Percentiles rank a stretch among this genome's conserved stretches.
Evolutionary conservation across 1,140 invertebrate species (phyloP).

Genomic region (Micrasema longulum): DNA sequence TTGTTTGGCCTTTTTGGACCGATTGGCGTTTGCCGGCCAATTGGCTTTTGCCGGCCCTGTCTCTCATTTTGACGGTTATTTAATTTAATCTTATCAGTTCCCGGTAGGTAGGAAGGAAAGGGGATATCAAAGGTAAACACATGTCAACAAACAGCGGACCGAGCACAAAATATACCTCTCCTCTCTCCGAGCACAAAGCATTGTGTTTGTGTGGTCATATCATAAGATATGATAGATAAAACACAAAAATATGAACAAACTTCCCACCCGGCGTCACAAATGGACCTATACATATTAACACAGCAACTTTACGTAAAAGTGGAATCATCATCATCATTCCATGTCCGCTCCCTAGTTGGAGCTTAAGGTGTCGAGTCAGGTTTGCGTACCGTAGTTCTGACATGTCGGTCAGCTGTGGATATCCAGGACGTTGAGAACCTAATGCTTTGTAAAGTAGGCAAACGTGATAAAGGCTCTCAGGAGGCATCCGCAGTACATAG

Average conservation of each 20-base stretch:
- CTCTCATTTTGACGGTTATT: conserved; percentile 26
- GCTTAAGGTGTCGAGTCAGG: too few relatives aligned
- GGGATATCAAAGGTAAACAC: conserved; percentile 28
- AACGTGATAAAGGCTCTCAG: too few relatives aligned
- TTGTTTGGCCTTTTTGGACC: neutral
- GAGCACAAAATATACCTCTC: too few relatives aligned
- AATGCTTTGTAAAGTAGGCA: too few relatives aligned
- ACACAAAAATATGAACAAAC: conserved; percentile 15
- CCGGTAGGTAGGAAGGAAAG: conserved; percentile 12
- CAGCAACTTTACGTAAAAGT: neutral
- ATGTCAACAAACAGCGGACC: neutral
- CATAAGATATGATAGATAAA: too few relatives aligned
- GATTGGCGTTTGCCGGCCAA: neutral
- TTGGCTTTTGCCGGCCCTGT: conserved; percentile 5
- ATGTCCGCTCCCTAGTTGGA: too few relatives aligned
- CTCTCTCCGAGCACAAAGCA: conserved; percentile 19
- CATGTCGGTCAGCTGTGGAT: too few relatives aligned
- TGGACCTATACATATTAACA: neutral
- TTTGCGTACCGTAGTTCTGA: too few relatives aligned
- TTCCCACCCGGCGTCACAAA: neutral
- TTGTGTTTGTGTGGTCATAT: conserved; percentile 19
- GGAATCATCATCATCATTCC: neutral
- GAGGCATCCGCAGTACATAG: too few relatives aligned
- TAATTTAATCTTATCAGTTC: conserved; percentile 40
- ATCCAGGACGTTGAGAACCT: too few relatives aligned